These are phyloP conservation scores for Agrenia bidenticulata DNA, from an alignment of 2,888 invertebrate species.

Conservation along the genomic window DNA sequence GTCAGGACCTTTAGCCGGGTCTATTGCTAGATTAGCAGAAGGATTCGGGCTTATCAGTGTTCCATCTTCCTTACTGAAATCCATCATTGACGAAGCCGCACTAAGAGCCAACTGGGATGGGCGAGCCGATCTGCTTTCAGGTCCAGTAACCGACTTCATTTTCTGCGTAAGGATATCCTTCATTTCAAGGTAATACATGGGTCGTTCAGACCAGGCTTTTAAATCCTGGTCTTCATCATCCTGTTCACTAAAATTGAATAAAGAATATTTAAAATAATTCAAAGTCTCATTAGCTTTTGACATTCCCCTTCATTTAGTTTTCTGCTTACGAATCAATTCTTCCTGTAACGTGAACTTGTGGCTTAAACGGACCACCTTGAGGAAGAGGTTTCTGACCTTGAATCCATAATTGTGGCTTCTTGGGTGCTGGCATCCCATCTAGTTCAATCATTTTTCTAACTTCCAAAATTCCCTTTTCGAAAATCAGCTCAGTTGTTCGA, in stretches of 20 bases:
- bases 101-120: too few relatives aligned
- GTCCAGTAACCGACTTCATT: constrained; percentile 14
- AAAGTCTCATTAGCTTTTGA: too few relatives aligned
- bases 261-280: not conserved
- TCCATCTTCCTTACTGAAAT: too few relatives aligned
- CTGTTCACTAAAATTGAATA: constrained; percentile 27
- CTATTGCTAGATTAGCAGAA: too few relatives aligned
- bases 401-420: constrained; percentile 36
- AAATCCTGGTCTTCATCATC: constrained; percentile 40
- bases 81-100: too few relatives aligned
- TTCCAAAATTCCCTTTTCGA: constrained; percentile 36
- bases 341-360: constrained; percentile 36
- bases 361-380: constrained; percentile 43
- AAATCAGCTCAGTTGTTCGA: constrained; percentile 39
- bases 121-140: not conserved
- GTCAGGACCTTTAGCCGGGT: not conserved
- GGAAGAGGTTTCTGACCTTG: constrained; percentile 39
- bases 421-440: constrained; percentile 33
- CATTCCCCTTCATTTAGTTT: not conserved
- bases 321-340: constrained; percentile 35
- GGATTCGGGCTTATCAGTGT: too few relatives aligned
- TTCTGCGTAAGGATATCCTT: constrained; percentile 26
- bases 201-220: constrained; percentile 34
- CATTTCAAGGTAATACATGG: constrained; percentile 36
- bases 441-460: constrained; percentile 36